Evolutionary conservation across 1,140 invertebrate species (phyloP), one percentile per base, ranked within the genome.

Genomic region (Parapsyche elsis): DNA sequence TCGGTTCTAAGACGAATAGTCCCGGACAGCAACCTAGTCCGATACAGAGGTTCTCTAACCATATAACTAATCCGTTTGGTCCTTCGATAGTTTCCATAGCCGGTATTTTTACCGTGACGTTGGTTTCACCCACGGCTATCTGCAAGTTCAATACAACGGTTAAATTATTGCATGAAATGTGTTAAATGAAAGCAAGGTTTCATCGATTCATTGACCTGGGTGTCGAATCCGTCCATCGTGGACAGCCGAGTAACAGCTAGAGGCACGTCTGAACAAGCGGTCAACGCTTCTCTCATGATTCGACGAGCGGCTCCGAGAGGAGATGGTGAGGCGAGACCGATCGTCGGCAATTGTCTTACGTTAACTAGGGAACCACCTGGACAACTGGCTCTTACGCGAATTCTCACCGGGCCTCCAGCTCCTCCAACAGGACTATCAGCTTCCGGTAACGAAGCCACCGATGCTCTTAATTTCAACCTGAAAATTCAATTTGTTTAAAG

Each of bases 91-190:
- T 85, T 61, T 88, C 83, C 44, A 89, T 86, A 78, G 86, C 82
- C 16, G 88, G 88, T 46, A 89, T 86, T 86, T 89, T 89, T 2
- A 89, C 86, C 57, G 87, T 83, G 73, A 87, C 87, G 74, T 84
- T 88, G 81, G 88, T 88, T 59, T 78, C 86, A 49, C 86, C 87
- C 67, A 86, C 81, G 71, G 86, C 85, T 23, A 88, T 86, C 88
- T 89, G 83, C 46, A 87, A 87, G 21, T 57, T 24, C 7, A 23
- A 53, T 53, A 12, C 1, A 53, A 53, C 12, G 2, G 16, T 53
- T 12, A 14, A 12, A 1, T 14, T 14, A 53, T 14, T 16, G 10
- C 14, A 21, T 16, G 19, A 57, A 57, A 57, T 7, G 1, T 57
- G 53, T 14, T 4, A 73, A 21, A 71, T 71, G 1, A 71, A 71